Conservation (phyloP, 2,888 invertebrate species). For the Agonopterix heracliana region DNA sequence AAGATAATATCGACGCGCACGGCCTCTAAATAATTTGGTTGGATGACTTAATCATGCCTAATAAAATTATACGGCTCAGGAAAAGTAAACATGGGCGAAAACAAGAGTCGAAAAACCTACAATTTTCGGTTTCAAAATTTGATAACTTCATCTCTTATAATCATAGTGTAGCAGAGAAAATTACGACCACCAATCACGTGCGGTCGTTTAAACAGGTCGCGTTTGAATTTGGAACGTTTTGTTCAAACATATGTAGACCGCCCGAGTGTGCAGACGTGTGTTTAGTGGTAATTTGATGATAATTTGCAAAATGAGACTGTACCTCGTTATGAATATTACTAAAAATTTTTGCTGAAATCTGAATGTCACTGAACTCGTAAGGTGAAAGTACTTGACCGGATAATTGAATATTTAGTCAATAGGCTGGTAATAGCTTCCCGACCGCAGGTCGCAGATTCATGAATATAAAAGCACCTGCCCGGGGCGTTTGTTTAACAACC, state of each 20-base stretch:
- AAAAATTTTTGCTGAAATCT: conserved; percentile 28
- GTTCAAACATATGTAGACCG: conserved; percentile 39
- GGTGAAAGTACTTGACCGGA: conserved; percentile 41
- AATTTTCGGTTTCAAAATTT: conserved; percentile 58
- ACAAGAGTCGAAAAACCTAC: conserved; percentile 43
- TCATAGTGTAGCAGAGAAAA: conserved; percentile 44
- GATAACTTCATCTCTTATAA: conserved; percentile 68
- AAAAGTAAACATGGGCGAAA: conserved; percentile 56
- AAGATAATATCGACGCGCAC: not conserved
- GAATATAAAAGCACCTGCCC: conserved; percentile 38
- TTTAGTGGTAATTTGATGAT: conserved; percentile 49
- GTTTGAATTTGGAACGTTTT: conserved; percentile 50
- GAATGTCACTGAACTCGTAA: conserved; percentile 46
- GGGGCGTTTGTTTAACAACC: conserved; percentile 16
- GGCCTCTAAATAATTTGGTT: conserved; percentile 11
- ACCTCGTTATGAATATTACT: conserved; percentile 21
- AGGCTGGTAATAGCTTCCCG: conserved; percentile 19
- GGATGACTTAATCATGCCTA: conserved; percentile 44
- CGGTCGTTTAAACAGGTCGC: conserved; percentile 29
- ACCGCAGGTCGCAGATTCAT: conserved; percentile 30
- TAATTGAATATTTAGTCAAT: conserved; percentile 55
- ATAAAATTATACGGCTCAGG: conserved; percentile 49
- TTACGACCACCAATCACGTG: conserved; percentile 52
- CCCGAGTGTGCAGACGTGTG: conserved; percentile 44
- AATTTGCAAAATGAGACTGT: conserved; percentile 42